phyloP scores from a whole-genome alignment of 2,888 invertebrate species.

The Thecophora atra region DNA sequence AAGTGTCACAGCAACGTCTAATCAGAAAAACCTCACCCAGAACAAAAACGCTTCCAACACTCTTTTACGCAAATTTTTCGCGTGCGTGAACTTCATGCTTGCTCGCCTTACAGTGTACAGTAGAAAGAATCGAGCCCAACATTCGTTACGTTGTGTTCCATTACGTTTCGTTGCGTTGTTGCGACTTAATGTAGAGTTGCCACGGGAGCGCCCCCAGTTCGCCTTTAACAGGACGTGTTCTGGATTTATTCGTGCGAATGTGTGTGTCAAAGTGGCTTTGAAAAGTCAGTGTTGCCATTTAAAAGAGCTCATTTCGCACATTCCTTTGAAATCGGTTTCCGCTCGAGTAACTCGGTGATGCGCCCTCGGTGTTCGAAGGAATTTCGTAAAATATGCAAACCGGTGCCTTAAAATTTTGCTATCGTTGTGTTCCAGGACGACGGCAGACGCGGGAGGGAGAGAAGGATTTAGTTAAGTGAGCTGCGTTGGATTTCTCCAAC shows the following conservation, averaged over 20 bases:
- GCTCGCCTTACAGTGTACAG: conserved; percentile 23
- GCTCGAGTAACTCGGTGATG: conserved; percentile 5
- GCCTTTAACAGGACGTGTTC: no score
- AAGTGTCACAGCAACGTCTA: background rate
- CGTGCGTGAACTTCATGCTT: conserved; percentile 13
- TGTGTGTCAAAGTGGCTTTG: no score
- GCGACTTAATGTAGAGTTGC: conserved; percentile 21
- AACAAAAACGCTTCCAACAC: no score
- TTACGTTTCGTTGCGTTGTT: no score
- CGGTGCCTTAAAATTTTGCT: background rate
- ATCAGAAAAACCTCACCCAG: no score
- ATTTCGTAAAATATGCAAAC: conserved; percentile 30
- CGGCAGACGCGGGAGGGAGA: background rate
- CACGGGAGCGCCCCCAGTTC: no score
- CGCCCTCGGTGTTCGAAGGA: background rate
- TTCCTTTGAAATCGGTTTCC: background rate
- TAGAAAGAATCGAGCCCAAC: conserved; percentile 1
- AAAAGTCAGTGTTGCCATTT: conserved; percentile 27
- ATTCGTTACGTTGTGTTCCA: background rate
- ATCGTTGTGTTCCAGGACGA: background rate
- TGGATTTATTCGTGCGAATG: no score
- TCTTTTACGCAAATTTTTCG: conserved; percentile 9
- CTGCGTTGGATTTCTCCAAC: no score
- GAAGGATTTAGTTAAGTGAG: background rate
- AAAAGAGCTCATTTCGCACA: conserved; percentile 6